A percentile compares a stretch with the other conserved stretches of the same genome.
Evolutionary conservation across 1,140 invertebrate genomes (phyloP).

Genomic region (Homalodisca vitripennis): DNA sequence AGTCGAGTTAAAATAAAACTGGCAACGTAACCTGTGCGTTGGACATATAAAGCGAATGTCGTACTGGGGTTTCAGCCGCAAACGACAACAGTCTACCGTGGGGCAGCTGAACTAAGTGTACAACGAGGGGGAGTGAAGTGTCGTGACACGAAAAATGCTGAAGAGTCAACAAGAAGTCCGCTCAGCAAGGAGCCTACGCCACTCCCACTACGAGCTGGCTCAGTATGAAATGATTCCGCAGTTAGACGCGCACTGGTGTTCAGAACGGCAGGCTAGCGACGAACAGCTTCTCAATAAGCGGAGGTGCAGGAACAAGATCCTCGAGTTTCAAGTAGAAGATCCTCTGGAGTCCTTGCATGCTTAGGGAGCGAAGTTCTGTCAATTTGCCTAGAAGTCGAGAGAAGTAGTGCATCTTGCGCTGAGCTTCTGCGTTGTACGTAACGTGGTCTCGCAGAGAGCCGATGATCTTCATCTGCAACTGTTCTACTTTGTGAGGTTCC

Average conservation of each 20-base stretch:
- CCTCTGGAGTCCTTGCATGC: constrained; percentile 88
- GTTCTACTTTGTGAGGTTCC: constrained; percentile 89
- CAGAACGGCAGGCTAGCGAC: constrained; percentile 90
- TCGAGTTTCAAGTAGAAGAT: constrained; percentile 94
- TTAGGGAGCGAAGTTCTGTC: constrained; percentile 86
- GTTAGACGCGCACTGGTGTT: constrained; percentile 20
- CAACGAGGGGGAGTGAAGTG: neutral
- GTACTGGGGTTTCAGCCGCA: neutral
- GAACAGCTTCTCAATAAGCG: constrained; percentile 93
- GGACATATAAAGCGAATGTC: constrained; percentile 1
- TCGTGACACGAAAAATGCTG: neutral
- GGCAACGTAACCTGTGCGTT: constrained; percentile 1
- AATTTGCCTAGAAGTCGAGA: constrained; percentile 87
- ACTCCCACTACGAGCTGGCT: too few relatives aligned
- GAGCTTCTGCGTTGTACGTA: constrained; percentile 88
- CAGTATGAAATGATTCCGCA: neutral
- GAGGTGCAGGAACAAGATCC: constrained; percentile 86
- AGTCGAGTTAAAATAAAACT: constrained; percentile 3
- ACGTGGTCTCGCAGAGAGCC: constrained; percentile 91
- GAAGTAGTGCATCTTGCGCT: constrained; percentile 86
- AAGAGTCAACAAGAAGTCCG: neutral
- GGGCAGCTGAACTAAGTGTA: neutral
- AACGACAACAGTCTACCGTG: neutral
- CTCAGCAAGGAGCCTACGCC: neutral
- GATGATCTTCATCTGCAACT: constrained; percentile 94